Percentiles rank a stretch among this genome's conserved stretches.
Conservation (phyloP, 1,140 invertebrate species). For the Portunus trituberculatus region DNA sequence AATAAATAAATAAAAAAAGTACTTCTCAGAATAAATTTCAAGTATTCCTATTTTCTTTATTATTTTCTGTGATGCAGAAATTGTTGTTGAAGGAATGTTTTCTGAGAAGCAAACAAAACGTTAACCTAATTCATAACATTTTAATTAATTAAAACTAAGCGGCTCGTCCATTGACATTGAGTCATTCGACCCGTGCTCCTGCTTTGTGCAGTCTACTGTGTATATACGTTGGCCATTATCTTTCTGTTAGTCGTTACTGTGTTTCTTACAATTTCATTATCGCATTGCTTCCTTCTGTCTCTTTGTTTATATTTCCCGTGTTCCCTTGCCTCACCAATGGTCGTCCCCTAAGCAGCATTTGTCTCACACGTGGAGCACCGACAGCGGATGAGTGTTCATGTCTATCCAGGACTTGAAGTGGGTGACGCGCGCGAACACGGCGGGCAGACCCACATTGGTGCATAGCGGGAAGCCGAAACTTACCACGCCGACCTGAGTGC, state of each 20-base stretch:
- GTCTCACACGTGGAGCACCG: conserved; percentile 27
- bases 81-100: too few relatives aligned
- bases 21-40: too few relatives aligned
- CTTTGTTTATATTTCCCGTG: neutral
- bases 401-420: conserved; percentile 87
- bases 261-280: neutral
- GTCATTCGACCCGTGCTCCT: too few relatives aligned
- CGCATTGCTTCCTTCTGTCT: neutral
- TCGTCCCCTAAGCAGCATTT: neutral
- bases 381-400: conserved; percentile 52
- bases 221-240: too few relatives aligned
- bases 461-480: conserved; percentile 86
- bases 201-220: too few relatives aligned
- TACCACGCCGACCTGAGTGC: conserved; percentile 83
- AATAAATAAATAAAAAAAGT: too few relatives aligned
- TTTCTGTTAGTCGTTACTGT: neutral
- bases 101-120: too few relatives aligned
- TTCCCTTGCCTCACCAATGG: neutral
- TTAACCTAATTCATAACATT: too few relatives aligned
- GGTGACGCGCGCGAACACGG: conserved; percentile 88
- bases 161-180: too few relatives aligned
- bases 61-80: too few relatives aligned
- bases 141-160: too few relatives aligned
- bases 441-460: conserved; percentile 86
- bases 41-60: too few relatives aligned